Percentiles rank a stretch among this genome's conserved stretches.
These are phyloP conservation scores for Smutsia gigantea DNA, from an alignment of 2,797 vertebrate genomes.

Conservation along the genomic window DNA sequence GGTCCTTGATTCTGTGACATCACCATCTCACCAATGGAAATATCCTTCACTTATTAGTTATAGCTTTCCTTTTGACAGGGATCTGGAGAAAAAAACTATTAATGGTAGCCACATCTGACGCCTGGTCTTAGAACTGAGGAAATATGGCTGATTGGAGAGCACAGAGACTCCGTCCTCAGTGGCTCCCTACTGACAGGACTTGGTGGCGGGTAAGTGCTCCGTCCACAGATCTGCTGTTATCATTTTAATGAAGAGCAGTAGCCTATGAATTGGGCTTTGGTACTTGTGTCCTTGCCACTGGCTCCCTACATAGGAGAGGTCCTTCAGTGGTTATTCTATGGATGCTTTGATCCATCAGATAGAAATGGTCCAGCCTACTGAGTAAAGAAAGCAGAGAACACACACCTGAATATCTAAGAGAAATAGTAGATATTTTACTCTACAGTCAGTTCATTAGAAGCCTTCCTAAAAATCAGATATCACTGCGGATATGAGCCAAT, in stretches of 20 bases:
- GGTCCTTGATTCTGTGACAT: background rate
- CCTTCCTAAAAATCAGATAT: constrained; percentile 73
- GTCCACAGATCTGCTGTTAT: background rate
- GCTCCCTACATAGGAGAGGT: background rate
- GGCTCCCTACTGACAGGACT: background rate
- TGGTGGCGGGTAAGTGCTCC: background rate
- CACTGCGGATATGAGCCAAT: constrained; percentile 66
- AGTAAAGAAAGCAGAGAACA: background rate
- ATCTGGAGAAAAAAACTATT: background rate
- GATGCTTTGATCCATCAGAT: constrained; percentile 16
- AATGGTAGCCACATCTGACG: background rate
- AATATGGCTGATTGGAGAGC: background rate
- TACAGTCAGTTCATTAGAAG: constrained; percentile 69
- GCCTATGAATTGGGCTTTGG: background rate
- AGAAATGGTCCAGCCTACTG: background rate
- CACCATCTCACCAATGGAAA: background rate
- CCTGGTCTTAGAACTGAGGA: background rate
- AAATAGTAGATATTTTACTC: background rate
- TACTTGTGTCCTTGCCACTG: background rate
- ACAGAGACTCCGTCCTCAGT: background rate
- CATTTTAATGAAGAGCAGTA: background rate
- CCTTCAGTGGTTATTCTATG: background rate
- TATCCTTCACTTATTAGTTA: background rate
- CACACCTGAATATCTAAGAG: background rate
- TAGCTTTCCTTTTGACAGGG: background rate